These are phyloP conservation scores for Phalacrocorax carbo DNA, from an alignment of 2,113 vertebrate species.

Conservation along the genomic window DNA sequence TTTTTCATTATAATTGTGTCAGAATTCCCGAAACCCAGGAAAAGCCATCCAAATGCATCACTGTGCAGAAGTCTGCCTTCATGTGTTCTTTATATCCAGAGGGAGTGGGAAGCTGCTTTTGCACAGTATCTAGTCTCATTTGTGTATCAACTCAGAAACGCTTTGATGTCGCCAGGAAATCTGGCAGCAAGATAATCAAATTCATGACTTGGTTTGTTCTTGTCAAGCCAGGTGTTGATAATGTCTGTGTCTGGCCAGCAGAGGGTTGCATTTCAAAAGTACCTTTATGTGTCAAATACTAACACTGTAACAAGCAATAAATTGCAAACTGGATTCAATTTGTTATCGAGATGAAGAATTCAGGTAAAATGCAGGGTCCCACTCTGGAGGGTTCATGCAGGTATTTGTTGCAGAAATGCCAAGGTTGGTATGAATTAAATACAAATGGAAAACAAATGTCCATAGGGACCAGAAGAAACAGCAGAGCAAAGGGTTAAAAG, in stretches of 20 bases:
- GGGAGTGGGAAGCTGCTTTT: background rate
- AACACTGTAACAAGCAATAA: background rate
- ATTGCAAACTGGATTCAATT: background rate
- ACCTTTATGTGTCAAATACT: background rate
- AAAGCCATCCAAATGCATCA: background rate
- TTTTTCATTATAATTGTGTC: background rate
- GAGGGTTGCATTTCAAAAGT: background rate
- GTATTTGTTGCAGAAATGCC: background rate
- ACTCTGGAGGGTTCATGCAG: background rate
- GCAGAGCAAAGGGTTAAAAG: background rate
- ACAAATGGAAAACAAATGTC: background rate
- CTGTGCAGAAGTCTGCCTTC: background rate
- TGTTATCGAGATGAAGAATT: background rate
- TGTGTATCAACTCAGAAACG: background rate
- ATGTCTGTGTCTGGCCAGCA: background rate
- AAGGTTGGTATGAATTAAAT: background rate
- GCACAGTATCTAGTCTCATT: background rate
- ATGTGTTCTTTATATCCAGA: background rate
- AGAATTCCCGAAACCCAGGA: background rate
- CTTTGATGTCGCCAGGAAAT: background rate
- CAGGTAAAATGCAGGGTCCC: background rate
- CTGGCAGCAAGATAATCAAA: background rate
- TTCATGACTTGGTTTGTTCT: background rate
- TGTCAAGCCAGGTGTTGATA: background rate
- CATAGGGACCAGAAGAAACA: background rate